These are phyloP conservation scores for Rhimphoctona megacephalus DNA, from an alignment of 2,888 invertebrate species.

Conservation along the genomic window DNA sequence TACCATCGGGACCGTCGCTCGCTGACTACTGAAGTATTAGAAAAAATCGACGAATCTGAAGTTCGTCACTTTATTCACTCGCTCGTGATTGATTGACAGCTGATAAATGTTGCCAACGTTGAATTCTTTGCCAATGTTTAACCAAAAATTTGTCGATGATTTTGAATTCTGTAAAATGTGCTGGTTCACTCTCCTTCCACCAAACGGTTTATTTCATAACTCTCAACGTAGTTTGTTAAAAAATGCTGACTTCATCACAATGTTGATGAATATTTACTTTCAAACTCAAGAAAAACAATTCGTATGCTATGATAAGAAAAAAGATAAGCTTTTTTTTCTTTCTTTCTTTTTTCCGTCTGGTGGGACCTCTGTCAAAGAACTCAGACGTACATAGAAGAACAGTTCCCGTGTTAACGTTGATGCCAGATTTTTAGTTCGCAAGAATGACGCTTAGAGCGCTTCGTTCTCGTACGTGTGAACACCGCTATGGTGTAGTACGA, in stretches of 20 bases:
- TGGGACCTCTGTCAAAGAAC: no score
- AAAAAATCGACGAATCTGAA: not conserved
- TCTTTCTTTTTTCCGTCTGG: no score
- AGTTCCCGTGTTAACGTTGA: no score
- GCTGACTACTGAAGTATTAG: not conserved
- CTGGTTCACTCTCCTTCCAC: not conserved
- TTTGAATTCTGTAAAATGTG: not conserved
- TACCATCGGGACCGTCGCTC: not conserved
- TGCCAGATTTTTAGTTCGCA: no score
- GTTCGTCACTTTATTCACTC: not conserved
- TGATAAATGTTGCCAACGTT: not conserved
- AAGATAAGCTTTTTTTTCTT: constrained; percentile 1
- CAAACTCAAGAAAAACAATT: not conserved
- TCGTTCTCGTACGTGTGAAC: no score
- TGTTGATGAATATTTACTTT: not conserved
- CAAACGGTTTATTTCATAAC: not conserved
- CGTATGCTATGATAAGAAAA: not conserved
- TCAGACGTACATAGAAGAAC: no score
- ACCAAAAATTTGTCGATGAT: not conserved
- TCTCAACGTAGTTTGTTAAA: not conserved
- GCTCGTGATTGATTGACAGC: constrained; percentile 2
- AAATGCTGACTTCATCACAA: not conserved
- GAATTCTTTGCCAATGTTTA: not conserved
- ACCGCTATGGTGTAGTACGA: no score
- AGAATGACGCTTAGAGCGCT: no score